Base-by-base conservation (phyloP, 2,888 invertebrate species). In the Fragum sueziense region DNA sequence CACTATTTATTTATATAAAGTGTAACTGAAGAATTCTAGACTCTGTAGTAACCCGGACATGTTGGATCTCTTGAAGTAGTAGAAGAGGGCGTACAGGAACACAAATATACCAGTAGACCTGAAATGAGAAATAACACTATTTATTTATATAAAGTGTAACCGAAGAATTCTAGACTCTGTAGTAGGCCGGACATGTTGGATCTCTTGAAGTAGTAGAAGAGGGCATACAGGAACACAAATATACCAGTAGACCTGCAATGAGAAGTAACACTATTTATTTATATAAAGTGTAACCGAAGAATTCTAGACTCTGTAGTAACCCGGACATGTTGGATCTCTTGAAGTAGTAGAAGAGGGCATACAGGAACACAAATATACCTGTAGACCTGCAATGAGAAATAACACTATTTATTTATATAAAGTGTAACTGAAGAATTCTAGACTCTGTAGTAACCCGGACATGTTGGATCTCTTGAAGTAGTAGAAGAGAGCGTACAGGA, bases 211-310 rank as follows among this genome's bases (percentile, higher is more conserved):
- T 94, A 94, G 91, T 94, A 94, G 90, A 94, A 94, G 61, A 94
- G 82, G 31, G 94, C 93, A 88, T 94, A 94, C 76, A 93, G 88
- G 84, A 94, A 93, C 52, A 94, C 94, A 88, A 94, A 94, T 27
- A 93, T 74, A 0, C 94, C 93, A 2, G 94, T 94, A 2, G 94
- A 94, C 47, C 94, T 94, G 92, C 68, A 91, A 90, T 73, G 52
- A 41, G 81, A 7, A 29, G 37, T 37, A 37, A 37, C 6, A 37
- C n/a, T n/a, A n/a, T n/a, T n/a, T n/a, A n/a, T n/a, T n/a, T n/a
- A n/a, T n/a, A n/a, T n/a, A n/a, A n/a, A n/a, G 94, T 94, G 89
- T 94, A 94, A 68, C 94, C 94, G 80, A 94, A 94, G 89, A 94
- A 94, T 87, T 94, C 93, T 17, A 93, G 88, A 9, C 94, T 93